A percentile compares a stretch with the other conserved stretches of the same genome.
These are phyloP conservation scores for Petrocephalus schoutedeni DNA, from an alignment of 2,797 vertebrate species.

Conservation along the genomic window DNA sequence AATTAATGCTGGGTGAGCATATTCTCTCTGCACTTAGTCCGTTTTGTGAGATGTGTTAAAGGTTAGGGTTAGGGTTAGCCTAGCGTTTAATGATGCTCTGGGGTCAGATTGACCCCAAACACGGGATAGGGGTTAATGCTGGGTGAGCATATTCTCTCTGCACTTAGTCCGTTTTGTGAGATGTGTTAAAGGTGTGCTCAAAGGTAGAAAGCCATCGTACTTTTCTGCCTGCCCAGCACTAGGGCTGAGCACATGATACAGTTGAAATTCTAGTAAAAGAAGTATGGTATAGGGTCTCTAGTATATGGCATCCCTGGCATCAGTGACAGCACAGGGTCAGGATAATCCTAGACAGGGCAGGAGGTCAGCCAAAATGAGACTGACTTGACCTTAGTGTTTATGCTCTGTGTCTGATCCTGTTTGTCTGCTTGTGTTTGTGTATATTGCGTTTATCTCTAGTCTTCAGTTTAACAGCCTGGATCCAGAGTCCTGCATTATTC, in stretches of 20 bases:
- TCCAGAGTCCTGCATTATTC: conserved; percentile 76
- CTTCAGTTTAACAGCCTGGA: conserved; percentile 87
- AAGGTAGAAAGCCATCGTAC: background rate
- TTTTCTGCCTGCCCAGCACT: too few relatives aligned
- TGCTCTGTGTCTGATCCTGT: conserved; percentile 26
- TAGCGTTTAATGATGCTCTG: too few relatives aligned
- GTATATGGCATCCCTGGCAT: background rate
- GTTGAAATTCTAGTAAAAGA: background rate
- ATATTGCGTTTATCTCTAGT: conserved; percentile 49
- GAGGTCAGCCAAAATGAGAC: background rate
- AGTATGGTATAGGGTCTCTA: background rate
- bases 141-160: too few relatives aligned
- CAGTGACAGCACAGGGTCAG: background rate
- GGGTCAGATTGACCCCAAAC: too few relatives aligned
- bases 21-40: too few relatives aligned
- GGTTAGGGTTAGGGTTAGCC: too few relatives aligned
- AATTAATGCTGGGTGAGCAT: too few relatives aligned
- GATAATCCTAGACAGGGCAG: background rate
- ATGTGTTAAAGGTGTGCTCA: too few relatives aligned
- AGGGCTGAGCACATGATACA: too few relatives aligned
- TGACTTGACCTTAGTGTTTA: background rate
- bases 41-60: too few relatives aligned
- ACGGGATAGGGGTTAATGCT: too few relatives aligned
- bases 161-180: too few relatives aligned
- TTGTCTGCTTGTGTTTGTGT: conserved; percentile 27